These are phyloP conservation scores for Lophotis ruficrista DNA, from an alignment of 2,113 vertebrate genomes.

Conservation along the genomic window DNA sequence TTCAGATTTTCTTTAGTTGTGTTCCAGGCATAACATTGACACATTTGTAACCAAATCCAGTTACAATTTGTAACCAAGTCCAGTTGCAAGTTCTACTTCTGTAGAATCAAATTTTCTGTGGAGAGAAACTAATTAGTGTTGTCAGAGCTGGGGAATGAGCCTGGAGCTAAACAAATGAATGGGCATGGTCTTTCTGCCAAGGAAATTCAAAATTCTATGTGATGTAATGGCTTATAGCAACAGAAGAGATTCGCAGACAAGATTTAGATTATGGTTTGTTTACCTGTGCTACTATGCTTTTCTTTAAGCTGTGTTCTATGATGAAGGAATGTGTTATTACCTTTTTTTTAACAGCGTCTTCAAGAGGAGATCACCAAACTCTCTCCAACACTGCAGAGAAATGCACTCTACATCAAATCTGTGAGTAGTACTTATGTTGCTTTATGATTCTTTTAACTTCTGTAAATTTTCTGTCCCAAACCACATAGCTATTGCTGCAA, in stretches of 20 bases:
- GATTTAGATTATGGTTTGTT: background rate
- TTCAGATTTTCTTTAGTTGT: background rate
- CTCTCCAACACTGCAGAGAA: constrained; percentile 92
- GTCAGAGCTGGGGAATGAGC: background rate
- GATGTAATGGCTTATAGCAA: background rate
- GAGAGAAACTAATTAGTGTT: background rate
- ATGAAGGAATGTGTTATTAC: background rate
- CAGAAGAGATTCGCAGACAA: background rate
- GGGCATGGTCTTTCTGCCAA: background rate
- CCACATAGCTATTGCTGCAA: background rate
- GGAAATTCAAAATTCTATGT: background rate
- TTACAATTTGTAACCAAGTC: background rate
- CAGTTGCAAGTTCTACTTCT: background rate
- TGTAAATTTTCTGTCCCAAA: background rate
- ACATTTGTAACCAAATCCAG: background rate
- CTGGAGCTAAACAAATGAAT: background rate
- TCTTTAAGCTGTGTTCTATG: background rate
- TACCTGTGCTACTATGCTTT: background rate
- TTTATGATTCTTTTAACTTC: background rate
- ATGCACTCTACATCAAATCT: constrained; percentile 97
- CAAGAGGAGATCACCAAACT: constrained; percentile 98
- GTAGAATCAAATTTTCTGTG: background rate
- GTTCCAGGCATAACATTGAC: background rate
- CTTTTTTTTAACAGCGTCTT: constrained; percentile 83
- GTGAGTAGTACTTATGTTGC: constrained; percentile 75